Evolutionary conservation across 2,797 vertebrate genomes (phyloP), one percentile per base, ranked within the genome.

Genomic region (Phrynocephalus vlangalii): DNA sequence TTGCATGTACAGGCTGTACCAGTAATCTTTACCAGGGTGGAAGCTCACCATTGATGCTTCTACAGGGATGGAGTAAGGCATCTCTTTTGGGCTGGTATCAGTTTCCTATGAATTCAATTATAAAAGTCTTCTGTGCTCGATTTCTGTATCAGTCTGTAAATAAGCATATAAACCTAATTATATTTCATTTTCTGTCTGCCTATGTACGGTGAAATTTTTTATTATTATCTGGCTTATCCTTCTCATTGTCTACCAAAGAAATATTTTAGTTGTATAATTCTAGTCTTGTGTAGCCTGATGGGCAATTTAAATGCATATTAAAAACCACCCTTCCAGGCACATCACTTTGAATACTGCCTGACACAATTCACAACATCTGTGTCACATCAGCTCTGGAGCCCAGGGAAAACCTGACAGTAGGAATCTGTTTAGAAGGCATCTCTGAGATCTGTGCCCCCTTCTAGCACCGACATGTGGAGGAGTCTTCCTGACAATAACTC

Each of bases 11-110:
- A n/a, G 30, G 28, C 44, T 66, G 22, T 75, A 85, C 50, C 86
- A 1, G 85, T 82, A 89, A 86, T 92, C 92, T 91, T 92, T 91
- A 91, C 91, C 92, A 89, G 92, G 89, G 89, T 87, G 91, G 91
- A 75, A 83, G 85, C 87, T 83, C 72, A 48, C 84, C 87, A 88
- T 88, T 91, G 91, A 70, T 89, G 89, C 79, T 91, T 90, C 75
- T 86, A 71, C 6, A 73, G 72, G 30, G 72, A 73, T 73, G 30
- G 30, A 73, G 16, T 33, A 38, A 63, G 60, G 13, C 15, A 33
- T 6, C 16, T 33, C 30, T 20, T 73, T 73, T 73, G 33, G 30
- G 33, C 20, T 20, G 18, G 30, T 6, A 73, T 63, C 60, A 18
- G 5, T 63, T 63, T 63, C 60, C 60, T 20, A 63, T 63, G 60